Percentiles rank a stretch among this genome's conserved stretches.
These are phyloP conservation scores for Apocrypta bakeri DNA, from an alignment of 1,140 invertebrate genomes.

Conservation along the genomic window DNA sequence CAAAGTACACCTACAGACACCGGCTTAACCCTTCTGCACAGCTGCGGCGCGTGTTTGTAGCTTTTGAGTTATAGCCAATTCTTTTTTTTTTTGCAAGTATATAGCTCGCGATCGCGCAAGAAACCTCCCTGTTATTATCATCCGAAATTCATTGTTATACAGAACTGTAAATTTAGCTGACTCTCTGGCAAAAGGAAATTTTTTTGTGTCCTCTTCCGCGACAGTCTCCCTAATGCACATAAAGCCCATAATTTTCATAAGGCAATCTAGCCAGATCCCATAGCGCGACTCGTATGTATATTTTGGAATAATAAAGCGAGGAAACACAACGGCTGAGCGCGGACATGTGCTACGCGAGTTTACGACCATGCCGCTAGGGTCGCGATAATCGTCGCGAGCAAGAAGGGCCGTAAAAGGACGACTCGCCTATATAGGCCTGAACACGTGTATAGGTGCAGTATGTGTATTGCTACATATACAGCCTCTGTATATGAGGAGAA, in stretches of 20 bases:
- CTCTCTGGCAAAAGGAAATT: not conserved
- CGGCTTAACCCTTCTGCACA: not conserved
- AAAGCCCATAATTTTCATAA: not conserved
- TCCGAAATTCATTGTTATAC: not conserved
- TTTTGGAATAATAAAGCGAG: slow-evolving; percentile 28
- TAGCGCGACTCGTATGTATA: not conserved
- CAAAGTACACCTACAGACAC: not conserved
- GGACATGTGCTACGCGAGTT: slow-evolving; percentile 20
- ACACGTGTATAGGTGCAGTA: not conserved
- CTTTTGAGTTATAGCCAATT: not conserved
- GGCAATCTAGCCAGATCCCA: not conserved
- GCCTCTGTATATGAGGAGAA: not conserved
- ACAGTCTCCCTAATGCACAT: too few relatives aligned
- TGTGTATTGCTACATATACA: too few relatives aligned
- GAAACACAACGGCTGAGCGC: not conserved
- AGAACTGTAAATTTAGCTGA: not conserved
- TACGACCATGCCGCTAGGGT: not conserved
- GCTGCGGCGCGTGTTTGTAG: not conserved
- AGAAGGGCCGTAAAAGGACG: slow-evolving; percentile 17
- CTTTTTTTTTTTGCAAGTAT: not conserved
- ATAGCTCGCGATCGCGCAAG: not conserved
- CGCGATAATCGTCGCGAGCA: slow-evolving; percentile 31
- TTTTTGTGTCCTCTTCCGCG: too few relatives aligned
- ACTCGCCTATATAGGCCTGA: not conserved
- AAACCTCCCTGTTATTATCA: not conserved